These are phyloP conservation scores for Colaptes auratus DNA, from an alignment of 2,113 vertebrate genomes.

Conservation along the genomic window DNA sequence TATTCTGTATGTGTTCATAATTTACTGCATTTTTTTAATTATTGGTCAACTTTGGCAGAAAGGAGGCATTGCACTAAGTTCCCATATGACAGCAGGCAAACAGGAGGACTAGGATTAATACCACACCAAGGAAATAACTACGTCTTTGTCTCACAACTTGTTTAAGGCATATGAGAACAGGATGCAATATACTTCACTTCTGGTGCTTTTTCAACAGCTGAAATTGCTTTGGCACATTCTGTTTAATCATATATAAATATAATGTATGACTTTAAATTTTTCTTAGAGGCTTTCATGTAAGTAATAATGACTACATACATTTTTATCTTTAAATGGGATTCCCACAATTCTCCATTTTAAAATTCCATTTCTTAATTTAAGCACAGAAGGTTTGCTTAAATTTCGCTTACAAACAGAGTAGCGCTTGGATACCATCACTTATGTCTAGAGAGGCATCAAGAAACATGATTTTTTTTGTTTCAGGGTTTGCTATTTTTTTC, in stretches of 20 bases:
- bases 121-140: conserved; percentile 31
- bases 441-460: not conserved
- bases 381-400: not conserved
- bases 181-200: not conserved
- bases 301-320: not conserved
- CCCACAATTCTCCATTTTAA: not conserved
- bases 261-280: not conserved
- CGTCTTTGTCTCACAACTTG: conserved; percentile 29
- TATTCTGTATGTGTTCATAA: not conserved
- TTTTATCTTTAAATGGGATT: not conserved
- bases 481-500: not conserved
- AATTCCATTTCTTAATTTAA: not conserved
- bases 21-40: conserved; percentile 16
- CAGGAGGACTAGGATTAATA: conserved; percentile 34
- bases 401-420: not conserved
- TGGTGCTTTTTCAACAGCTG: not conserved
- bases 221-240: not conserved
- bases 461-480: not conserved
- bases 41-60: conserved; percentile 6
- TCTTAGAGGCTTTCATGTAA: not conserved
- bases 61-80: conserved; percentile 22
- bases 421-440: not conserved
- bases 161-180: not conserved
- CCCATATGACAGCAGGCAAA: conserved; percentile 11
- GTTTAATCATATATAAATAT: not conserved